Evolutionary conservation across 1,140 invertebrate species (phyloP).

Genomic region (Neodiprion lecontei): DNA sequence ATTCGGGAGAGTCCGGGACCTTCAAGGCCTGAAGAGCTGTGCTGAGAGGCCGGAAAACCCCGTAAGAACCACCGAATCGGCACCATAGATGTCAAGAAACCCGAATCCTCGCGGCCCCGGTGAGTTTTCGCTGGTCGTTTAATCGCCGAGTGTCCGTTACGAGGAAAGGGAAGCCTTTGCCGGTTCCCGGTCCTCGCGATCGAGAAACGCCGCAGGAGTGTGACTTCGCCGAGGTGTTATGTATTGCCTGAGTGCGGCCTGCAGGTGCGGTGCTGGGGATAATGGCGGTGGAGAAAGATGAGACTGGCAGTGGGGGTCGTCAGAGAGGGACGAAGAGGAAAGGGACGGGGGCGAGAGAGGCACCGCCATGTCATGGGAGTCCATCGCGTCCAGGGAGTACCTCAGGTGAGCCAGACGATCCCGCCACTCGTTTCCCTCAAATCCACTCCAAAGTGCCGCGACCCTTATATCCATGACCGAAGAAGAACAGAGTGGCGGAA

Average conservation of each 20-base stretch:
- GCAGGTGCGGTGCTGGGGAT: conserved; percentile 41
- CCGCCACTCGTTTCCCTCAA: background rate
- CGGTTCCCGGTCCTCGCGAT: no score
- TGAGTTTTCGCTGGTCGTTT: background rate
- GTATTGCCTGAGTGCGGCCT: conserved; percentile 48
- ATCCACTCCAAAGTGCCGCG: background rate
- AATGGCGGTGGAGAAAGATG: conserved; percentile 49
- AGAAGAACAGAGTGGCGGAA: background rate
- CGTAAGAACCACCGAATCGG: no score
- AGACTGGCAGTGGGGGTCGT: conserved; percentile 42
- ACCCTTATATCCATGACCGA: background rate
- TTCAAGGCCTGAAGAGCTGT: no score
- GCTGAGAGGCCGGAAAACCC: no score
- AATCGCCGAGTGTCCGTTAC: background rate
- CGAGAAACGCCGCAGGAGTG: background rate
- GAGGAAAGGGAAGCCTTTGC: no score
- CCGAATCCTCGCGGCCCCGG: background rate
- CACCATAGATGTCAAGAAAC: background rate
- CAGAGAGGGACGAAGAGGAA: conserved; percentile 36
- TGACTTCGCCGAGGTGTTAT: conserved; percentile 29
- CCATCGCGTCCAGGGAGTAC: conserved; percentile 60
- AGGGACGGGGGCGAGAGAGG: conserved; percentile 34
- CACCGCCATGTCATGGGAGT: conserved; percentile 63
- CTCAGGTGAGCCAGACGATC: conserved; percentile 18
- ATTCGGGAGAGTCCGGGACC: background rate